These are phyloP conservation scores for Pseudomyrmex sp. DNA, from an alignment of 1,140 invertebrate genomes.

Conservation along the genomic window DNA sequence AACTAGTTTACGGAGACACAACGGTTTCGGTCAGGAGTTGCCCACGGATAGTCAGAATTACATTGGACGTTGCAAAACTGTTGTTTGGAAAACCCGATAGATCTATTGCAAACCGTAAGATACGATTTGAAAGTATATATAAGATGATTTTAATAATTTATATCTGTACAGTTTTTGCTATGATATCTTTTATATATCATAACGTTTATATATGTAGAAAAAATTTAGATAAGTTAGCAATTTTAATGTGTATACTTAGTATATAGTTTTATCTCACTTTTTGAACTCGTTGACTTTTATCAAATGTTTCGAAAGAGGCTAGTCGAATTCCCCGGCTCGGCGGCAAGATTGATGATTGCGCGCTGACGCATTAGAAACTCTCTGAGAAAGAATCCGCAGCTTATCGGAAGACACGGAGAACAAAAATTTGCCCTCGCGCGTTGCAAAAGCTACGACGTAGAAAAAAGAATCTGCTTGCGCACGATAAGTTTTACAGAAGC, in stretches of 20 bases:
- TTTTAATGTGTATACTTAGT: slow-evolving; percentile 26
- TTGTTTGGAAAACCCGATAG: not conserved
- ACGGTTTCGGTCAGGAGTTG: slow-evolving; percentile 41
- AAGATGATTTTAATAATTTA: too few species aligned
- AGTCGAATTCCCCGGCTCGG: slow-evolving; percentile 11
- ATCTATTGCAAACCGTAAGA: not conserved
- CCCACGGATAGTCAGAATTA: slow-evolving; percentile 36
- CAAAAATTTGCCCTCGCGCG: slow-evolving; percentile 28
- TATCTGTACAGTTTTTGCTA: too few species aligned
- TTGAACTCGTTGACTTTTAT: slow-evolving; percentile 38
- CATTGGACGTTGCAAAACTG: slow-evolving; percentile 22
- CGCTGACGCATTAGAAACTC: slow-evolving; percentile 46
- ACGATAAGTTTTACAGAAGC: slow-evolving; percentile 39
- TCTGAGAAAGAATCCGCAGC: slow-evolving; percentile 39
- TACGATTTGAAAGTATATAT: not conserved
- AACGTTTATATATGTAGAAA: not conserved
- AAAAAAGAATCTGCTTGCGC: slow-evolving; percentile 49
- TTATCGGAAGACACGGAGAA: slow-evolving; percentile 43
- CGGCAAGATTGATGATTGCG: slow-evolving; percentile 36
- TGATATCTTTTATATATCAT: too few species aligned
- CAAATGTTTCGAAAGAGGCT: slow-evolving; percentile 41
- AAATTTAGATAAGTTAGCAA: slow-evolving; percentile 6
- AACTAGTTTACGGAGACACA: slow-evolving; percentile 52
- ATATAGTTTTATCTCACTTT: slow-evolving; percentile 31
- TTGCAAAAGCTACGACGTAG: not conserved